phyloP scores from a whole-genome alignment of 2,113 vertebrate species.

The Ctenomys sociabilis region DNA sequence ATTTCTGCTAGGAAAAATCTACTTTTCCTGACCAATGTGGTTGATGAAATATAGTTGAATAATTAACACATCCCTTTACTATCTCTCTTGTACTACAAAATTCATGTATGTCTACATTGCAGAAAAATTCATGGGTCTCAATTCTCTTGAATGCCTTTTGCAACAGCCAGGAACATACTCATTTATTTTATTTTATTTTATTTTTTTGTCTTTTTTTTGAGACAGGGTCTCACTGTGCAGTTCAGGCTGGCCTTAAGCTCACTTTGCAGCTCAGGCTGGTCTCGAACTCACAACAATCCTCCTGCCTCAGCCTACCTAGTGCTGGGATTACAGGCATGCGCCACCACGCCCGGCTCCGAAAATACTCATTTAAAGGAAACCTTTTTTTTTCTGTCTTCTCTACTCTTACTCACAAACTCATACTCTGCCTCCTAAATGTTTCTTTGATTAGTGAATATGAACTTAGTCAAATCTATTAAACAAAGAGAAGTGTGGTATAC shows the following conservation, averaged over 20 bases:
- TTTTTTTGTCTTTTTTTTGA: no score
- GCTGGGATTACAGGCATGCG: no score
- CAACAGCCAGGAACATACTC: neutral
- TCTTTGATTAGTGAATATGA: neutral
- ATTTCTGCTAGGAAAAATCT: neutral
- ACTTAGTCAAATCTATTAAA: neutral
- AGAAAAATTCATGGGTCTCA: conserved; percentile 43
- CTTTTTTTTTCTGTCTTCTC: neutral
- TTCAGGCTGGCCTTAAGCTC: no score
- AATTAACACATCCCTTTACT: neutral
- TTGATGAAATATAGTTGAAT: neutral
- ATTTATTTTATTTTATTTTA: no score
- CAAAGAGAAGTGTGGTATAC: neutral
- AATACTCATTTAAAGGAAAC: neutral
- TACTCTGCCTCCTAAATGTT: neutral
- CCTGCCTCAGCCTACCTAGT: no score
- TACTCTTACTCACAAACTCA: neutral
- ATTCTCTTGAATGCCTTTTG: neutral
- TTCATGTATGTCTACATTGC: neutral
- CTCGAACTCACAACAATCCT: no score
- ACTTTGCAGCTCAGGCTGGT: no score
- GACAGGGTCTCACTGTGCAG: no score
- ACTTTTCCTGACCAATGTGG: neutral
- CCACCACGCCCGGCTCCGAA: no score
- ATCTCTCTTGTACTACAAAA: neutral